Evolutionary conservation across 2,113 vertebrate genomes (phyloP).

Genomic region (Microcebus tavaratra): DNA sequence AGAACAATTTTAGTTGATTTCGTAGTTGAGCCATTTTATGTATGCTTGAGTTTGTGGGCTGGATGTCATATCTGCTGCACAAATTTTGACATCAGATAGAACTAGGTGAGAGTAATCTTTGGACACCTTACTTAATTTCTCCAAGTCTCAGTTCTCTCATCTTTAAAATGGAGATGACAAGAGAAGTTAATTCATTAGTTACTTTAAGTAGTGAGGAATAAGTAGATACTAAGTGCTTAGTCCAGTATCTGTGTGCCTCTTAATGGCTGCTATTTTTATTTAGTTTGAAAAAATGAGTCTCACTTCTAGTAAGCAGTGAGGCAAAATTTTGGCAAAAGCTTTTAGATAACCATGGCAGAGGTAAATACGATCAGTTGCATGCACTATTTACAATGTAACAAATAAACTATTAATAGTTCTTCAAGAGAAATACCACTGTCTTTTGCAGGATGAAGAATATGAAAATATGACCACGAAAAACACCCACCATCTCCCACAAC

Average conservation of each 20-base stretch:
- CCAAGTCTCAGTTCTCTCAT: background rate
- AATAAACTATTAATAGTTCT: background rate
- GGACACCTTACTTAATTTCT: background rate
- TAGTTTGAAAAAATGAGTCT: conserved; percentile 25
- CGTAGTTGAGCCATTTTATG: background rate
- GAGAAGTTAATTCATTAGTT: background rate
- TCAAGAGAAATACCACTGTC: background rate
- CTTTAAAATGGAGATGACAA: background rate
- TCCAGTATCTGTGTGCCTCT: background rate
- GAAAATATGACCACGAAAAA: background rate
- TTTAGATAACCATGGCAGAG: background rate
- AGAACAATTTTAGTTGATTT: background rate
- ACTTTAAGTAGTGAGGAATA: background rate
- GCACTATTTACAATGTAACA: background rate
- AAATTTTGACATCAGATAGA: background rate
- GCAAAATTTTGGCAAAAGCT: background rate
- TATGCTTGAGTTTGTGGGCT: background rate
- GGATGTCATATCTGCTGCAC: background rate
- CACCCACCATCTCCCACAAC: background rate
- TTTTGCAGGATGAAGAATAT: background rate
- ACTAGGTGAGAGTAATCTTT: background rate
- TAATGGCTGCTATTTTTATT: background rate
- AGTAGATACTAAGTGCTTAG: background rate
- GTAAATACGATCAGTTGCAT: background rate
- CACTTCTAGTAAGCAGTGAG: background rate